Conservation (phyloP, 2,888 invertebrate species). For the Hyppa rectilinea region DNA sequence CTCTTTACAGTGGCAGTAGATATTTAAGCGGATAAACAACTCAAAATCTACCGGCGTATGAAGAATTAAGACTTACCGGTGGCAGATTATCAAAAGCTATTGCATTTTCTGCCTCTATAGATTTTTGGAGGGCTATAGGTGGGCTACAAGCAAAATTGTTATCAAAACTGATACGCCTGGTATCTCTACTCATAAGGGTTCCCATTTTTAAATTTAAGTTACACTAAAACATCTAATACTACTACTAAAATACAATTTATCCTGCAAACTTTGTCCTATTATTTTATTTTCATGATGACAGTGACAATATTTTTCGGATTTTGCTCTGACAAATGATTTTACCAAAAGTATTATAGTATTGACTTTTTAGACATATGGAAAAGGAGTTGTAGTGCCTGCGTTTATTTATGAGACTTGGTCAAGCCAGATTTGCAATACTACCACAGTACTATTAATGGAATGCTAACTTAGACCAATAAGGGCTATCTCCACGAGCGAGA, state of each 20-base stretch:
- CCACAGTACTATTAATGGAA: too few species aligned
- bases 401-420: background rate
- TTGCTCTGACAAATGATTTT: background rate
- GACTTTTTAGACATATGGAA: background rate
- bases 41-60: constrained; percentile 57
- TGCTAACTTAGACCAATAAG: too few species aligned
- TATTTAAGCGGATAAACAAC: background rate
- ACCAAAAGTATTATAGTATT: background rate
- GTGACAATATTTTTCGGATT: constrained; percentile 24
- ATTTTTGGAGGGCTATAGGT: constrained; percentile 76
- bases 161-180: constrained; percentile 85
- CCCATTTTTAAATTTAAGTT: constrained; percentile 76
- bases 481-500: too few species aligned
- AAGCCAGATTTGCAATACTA: too few species aligned
- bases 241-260: constrained; percentile 19
- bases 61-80: constrained; percentile 70
- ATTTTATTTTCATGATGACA: constrained; percentile 18
- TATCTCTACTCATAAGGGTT: constrained; percentile 78
- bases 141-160: constrained; percentile 80
- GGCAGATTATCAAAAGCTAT: constrained; percentile 73
- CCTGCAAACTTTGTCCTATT: constrained; percentile 8
- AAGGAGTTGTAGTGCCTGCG: background rate
- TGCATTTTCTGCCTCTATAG: constrained; percentile 75
- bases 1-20: background rate
- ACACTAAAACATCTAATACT: constrained; percentile 22